Percentiles rank a stretch among this genome's conserved stretches.
Evolutionary conservation across 1,140 invertebrate species (phyloP).

Genomic region (Lasioglossum albipes): DNA sequence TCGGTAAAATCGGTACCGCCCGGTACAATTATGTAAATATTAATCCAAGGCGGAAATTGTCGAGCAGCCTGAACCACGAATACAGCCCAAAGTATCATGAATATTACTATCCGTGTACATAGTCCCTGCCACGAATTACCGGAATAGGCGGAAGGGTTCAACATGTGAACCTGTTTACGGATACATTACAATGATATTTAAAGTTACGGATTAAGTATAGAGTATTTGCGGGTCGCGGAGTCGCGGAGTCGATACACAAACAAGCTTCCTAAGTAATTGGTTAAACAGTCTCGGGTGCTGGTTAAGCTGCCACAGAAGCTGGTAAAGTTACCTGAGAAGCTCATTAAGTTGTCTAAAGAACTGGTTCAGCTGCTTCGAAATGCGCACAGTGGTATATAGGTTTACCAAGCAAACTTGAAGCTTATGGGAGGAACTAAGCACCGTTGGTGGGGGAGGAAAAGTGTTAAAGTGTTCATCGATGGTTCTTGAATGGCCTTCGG

Average conservation of each 20-base stretch:
- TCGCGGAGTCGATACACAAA: no score
- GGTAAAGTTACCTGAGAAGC: constrained; percentile 1
- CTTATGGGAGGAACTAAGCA: background rate
- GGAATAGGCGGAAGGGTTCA: background rate
- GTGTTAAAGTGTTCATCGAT: background rate
- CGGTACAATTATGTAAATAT: no score
- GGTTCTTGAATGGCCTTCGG: background rate
- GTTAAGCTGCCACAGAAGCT: constrained; percentile 5
- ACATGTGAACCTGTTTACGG: background rate
- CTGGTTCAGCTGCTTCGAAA: background rate
- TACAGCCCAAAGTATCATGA: no score
- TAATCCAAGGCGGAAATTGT: background rate
- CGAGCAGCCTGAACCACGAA: background rate
- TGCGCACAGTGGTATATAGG: background rate
- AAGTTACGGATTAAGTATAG: background rate
- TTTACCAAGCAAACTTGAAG: background rate
- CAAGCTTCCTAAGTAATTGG: background rate
- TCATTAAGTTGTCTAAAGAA: background rate
- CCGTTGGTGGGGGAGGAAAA: background rate
- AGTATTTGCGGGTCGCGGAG: background rate
- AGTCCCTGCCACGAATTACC: background rate
- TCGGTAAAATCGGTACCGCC: no score
- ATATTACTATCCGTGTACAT: background rate
- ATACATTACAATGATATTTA: background rate
- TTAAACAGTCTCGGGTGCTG: background rate